Evolutionary conservation across 2,797 vertebrate species (phyloP).

Genomic region (Hypotaenidia okinawae): DNA sequence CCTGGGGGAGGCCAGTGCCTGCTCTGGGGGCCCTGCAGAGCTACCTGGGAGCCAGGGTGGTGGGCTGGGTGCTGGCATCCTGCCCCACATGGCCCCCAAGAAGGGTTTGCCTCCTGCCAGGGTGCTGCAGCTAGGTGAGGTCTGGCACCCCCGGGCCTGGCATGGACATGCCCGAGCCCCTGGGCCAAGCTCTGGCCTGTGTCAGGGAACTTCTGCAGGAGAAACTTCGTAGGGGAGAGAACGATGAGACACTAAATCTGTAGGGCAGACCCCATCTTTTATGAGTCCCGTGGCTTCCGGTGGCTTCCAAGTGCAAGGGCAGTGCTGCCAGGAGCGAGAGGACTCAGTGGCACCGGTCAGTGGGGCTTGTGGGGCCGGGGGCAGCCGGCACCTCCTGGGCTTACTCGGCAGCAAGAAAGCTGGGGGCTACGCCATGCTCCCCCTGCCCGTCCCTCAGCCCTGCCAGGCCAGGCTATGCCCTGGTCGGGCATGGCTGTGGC

Average conservation of each 20-base stretch:
- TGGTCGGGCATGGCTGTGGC: accelerated
- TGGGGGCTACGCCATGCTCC: neutral
- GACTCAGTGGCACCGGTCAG: neutral
- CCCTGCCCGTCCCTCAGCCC: neutral
- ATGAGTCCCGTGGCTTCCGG: neutral
- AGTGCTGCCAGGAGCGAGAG: accelerated
- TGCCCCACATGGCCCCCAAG: neutral
- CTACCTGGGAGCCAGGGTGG: accelerated
- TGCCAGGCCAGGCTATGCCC: neutral
- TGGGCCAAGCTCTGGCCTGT: neutral
- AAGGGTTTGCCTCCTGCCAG: neutral
- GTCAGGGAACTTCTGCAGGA: neutral
- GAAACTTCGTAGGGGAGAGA: neutral
- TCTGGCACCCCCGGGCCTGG: neutral
- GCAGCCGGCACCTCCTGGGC: neutral
- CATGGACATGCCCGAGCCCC: accelerated
- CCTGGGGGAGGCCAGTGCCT: neutral
- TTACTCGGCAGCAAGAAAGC: neutral
- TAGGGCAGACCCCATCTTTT: neutral
- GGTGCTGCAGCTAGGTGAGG: neutral
- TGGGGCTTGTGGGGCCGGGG: neutral
- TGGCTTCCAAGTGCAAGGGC: neutral
- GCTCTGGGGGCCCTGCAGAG: neutral
- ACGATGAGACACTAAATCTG: neutral
- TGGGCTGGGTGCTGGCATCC: neutral